Base-by-base conservation (phyloP, 64 coral and sea anemone species). In the Montipora sp. region DNA sequence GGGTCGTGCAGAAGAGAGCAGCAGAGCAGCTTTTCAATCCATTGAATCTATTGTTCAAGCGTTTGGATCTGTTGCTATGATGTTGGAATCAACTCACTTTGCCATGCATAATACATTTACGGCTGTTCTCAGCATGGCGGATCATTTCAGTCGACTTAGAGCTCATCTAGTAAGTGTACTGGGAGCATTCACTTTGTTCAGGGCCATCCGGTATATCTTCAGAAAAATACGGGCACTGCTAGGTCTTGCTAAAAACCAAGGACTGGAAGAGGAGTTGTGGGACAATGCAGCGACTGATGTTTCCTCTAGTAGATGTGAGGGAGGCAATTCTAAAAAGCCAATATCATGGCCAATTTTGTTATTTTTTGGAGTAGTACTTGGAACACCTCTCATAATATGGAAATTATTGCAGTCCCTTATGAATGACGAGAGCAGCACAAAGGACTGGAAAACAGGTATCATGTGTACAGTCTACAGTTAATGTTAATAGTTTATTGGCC, bases 31-130 rank as follows among this genome's bases (percentile, higher is more conserved):
- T 4, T 99, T 99, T 78, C 94, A 99, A 43, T 99, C 98, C n/a
- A 92, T 99, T 16, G 94, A 94, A 72, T 99, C 98, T 1, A 96
- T 99, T 65, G 98, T 99, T 51, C 98, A 99, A 66, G 98, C 98
- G n/a, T 99, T 99, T 94, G 98, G 98, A 44, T 99, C 98, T 13
- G 94, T 99, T 70, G 94, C 98, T 3, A 99, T 99, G 98, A 99
- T 99, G 98, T 22, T 99, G 19, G 98, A 99, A 21, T 99, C 98
- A 68, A 99, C 98, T 8, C 95, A 96, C 50, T 99, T 99, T 96
- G 98, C 98, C 3, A 94, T 99, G 48, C 87, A 75, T 8, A 99
- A 96, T 60, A 91, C 98, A 81, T 99, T 99, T 86, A 65, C 80
- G 67, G 98, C 98, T 75, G 98, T 99, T 78, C 79, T 99, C 44